Base-by-base conservation (phyloP, 1,140 invertebrate genomes). In the Scaptomyza montana region DNA sequence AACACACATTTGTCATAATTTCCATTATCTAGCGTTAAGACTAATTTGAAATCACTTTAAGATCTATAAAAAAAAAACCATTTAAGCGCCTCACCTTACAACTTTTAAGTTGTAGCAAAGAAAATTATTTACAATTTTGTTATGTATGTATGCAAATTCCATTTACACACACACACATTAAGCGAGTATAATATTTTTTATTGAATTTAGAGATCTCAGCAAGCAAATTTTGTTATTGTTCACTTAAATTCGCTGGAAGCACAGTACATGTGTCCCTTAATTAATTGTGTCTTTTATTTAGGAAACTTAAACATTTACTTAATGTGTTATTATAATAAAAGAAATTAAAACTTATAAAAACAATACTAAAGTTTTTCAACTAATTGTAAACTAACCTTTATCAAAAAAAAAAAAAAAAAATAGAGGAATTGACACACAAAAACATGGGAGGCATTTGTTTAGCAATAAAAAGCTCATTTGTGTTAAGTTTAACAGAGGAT, bases 11-110 rank as follows among this genome's bases (percentile, higher is more conserved):
- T 64, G 36, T 68, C 49, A 51, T 60, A 59, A 9, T 33, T 51
- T 50, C 9, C 59, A 79, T 57, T 33, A 25, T 25, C 47, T 67
- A 82, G 66, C 59, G 41, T 67, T 80, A 77, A 53, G 63, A 45
- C 21, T 43, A 68, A 50, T 62, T 87, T 84, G 33, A 21, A 67
- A 69, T 53, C 41, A 73, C 43, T 19, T 25, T 74, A 21, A 10
- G 30, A 55, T 30, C 25, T 59, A 62, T 41, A 47, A 62, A 60
- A 68, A 62, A 60, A 61, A 62, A 62, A 77, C 74, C 78, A 78
- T 76, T 79, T 49, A 87, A 87, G 68, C 79, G 82, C 82, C 84
- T 89, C 82, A 87, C 74, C 39, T 33, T 7, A 82, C 72, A 65
- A 78, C 62, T 72, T 21, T 84, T 64, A 73, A 84, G 76, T 79